These are phyloP conservation scores for Leptinotarsa tumamoca DNA, from an alignment of 2,888 invertebrate species.

Conservation along the genomic window DNA sequence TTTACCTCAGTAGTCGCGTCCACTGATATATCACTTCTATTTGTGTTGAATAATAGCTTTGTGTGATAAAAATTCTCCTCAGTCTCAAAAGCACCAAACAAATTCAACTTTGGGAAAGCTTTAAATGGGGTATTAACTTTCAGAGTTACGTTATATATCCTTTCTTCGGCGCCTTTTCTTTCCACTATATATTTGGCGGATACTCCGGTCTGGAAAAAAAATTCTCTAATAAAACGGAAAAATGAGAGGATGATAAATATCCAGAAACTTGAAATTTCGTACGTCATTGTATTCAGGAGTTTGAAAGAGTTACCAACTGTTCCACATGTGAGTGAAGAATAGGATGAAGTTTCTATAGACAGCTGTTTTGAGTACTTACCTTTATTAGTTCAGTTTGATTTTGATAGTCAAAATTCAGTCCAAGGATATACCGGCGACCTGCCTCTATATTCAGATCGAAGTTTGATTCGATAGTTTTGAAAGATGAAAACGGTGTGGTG, in stretches of 20 bases:
- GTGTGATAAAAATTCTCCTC: conserved; percentile 68
- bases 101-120: conserved; percentile 67
- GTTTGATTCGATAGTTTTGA: conserved; percentile 68
- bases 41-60: conserved; percentile 68
- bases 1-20: conserved; percentile 71
- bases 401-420: conserved; percentile 66
- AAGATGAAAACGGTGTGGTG: conserved; percentile 69
- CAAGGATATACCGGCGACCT: conserved; percentile 66
- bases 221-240: conserved; percentile 24
- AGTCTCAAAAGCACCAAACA: conserved; percentile 57
- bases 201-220: conserved; percentile 65
- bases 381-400: conserved; percentile 65
- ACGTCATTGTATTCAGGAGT: conserved; percentile 17
- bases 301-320: neutral
- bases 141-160: conserved; percentile 67
- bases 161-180: conserved; percentile 53
- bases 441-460: conserved; percentile 68
- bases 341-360: neutral
- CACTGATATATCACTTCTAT: conserved; percentile 68
- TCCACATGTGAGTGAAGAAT: neutral
- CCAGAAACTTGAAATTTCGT: conserved; percentile 6
- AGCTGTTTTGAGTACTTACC: conserved; percentile 55
- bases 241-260: conserved; percentile 13
- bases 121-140: conserved; percentile 70
- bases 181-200: conserved; percentile 69